Evolutionary conservation across 1,140 invertebrate genomes (phyloP).

Genomic region (Brachionus sp.): DNA sequence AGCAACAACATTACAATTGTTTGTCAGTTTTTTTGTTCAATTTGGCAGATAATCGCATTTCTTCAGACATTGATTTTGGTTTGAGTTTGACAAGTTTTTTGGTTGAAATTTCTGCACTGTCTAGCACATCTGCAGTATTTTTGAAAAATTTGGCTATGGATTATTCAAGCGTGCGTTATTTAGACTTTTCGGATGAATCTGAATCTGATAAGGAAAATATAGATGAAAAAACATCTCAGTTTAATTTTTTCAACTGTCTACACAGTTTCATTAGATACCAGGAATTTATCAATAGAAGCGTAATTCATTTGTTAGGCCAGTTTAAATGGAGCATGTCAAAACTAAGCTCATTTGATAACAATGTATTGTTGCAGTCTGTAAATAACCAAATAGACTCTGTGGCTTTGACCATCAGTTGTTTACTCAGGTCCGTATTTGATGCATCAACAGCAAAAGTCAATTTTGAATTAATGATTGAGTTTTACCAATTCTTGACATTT

Average conservation of each 20-base stretch:
- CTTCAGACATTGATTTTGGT: background rate
- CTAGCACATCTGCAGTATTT: background rate
- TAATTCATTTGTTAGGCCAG: background rate
- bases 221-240: background rate
- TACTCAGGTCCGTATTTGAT: background rate
- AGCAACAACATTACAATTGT: background rate
- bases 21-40: background rate
- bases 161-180: constrained; percentile 9
- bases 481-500: constrained; percentile 16
- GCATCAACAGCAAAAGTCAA: background rate
- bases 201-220: background rate
- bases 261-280: background rate
- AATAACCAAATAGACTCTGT: background rate
- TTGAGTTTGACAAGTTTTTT: background rate
- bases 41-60: background rate
- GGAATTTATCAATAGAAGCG: background rate
- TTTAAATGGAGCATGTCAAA: background rate
- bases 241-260: background rate
- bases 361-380: background rate
- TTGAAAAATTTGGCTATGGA: background rate
- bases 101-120: background rate
- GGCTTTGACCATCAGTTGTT: background rate
- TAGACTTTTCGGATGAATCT: background rate
- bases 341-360: background rate
- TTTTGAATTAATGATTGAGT: constrained; percentile 14